Base-by-base conservation (phyloP, 1,140 invertebrate genomes). In the Pseudomyrmex gracilis region DNA sequence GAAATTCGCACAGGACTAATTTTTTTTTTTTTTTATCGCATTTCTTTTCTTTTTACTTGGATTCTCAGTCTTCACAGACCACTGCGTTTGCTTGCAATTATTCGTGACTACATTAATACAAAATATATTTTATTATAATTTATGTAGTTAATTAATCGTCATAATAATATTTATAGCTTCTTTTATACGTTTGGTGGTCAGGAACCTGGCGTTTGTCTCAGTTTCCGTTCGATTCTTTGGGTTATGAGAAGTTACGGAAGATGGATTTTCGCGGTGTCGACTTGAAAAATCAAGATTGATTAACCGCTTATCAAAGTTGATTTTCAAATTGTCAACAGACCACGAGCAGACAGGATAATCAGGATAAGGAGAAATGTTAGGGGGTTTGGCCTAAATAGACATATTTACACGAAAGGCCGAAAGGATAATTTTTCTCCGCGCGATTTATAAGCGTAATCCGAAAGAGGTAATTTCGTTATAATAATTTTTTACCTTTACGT, bases 361-460 rank as follows among this genome's bases (percentile, higher is more conserved):
- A 15, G 55, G 58, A 73, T 1, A 58, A 45, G 60, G 55, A 78
- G 47, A 47, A 47, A 24, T n/a, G 57, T 57, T 73, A 68, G 83
- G 77, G 73, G 77, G 78, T 82, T 66, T 88, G 90, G 91, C 91
- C 92, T 91, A 92, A 92, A 92, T 93, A 93, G 90, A 92, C 91
- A 93, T 92, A 93, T 93, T 90, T 93, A 92, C 92, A 93, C 68
- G 86, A 90, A 92, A 93, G 92, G 92, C 92, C 92, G 87, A 90
- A 91, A 77, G 67, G 78, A 68, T 51, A 78, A 70, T 80, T 80
- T 80, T 34, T 58, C 58, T 55, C 13, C 49, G 34, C 47, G 34
- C 57, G 73, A 53, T 66, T 60, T n/a, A 71, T 80, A 80, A 80
- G 71, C 64, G 67, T 78, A 80, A 68, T 57, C 61, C 74, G 47